Evolutionary conservation across 2,113 vertebrate species (phyloP), one percentile per base, ranked within the genome.

Genomic region (Lepus europaeus): DNA sequence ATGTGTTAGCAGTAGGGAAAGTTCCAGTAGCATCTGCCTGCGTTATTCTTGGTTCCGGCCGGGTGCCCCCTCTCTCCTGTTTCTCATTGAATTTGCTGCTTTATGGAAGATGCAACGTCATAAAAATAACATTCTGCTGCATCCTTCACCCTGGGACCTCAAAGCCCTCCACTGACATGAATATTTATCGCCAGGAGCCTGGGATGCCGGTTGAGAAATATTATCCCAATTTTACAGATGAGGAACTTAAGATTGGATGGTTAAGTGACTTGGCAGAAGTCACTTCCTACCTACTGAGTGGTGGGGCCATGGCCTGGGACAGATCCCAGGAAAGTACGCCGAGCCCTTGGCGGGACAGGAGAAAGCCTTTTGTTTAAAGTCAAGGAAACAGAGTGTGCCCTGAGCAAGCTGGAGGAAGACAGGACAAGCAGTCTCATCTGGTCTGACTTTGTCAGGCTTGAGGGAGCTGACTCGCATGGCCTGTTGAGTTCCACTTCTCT

Each of bases 141-240:
- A 95, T 96, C 94, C 96, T 95, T 97, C 97, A 97, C 97, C 89
- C 94, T 14, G 0, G 96, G 97, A 97, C 97, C 97, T 97, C 97
- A 92, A 97, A 97, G 96, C 97, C 97, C 95, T 97, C 93, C 68
- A 66, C 4, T 9, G 96, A 97, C 94, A 97, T 97, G 95, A 97
- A 97, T 97, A 97, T 97, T 97, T 97, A 97, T 97, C 33, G 76
- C 96, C 90, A 87, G 97, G 80, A 96, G 74, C 93, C 94, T 74
- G 87, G 91, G 91, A 97, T 96, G 96, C 96, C 73, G 64, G 87
- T 90, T 79, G 82, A 97, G 96, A 97, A 97, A 97, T 97, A 97
- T 96, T 96, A 97, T 94, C 96, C 93, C 95, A 97, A 96, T 97
- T 97, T 97, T 97, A 97, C 97, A 97, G 97, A 97, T 96, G 97